A percentile compares a stretch with the other conserved stretches of the same genome.
Evolutionary conservation across 2,888 invertebrate species (phyloP).

Genomic region (Rhagonycha fulva): DNA sequence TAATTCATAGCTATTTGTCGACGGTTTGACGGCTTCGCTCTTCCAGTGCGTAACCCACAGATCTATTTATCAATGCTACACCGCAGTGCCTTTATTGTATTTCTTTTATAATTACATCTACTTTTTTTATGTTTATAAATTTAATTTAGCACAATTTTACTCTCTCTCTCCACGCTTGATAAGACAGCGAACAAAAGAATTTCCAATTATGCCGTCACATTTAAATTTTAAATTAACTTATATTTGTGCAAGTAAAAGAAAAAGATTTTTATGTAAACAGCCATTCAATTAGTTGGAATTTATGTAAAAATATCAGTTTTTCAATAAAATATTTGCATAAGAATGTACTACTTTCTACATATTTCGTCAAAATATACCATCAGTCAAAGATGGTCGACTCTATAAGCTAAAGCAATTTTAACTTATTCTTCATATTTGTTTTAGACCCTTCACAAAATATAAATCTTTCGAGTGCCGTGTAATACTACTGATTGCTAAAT

Average conservation of each 20-base stretch:
- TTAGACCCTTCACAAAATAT: conserved; percentile 18
- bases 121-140: not conserved
- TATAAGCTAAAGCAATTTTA: conserved; percentile 10
- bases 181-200: not conserved
- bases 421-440: conserved; percentile 23
- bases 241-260: conserved; percentile 4
- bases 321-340: conserved; percentile 21
- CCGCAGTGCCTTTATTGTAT: conserved; percentile 10
- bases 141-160: not conserved
- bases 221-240: conserved; percentile 11
- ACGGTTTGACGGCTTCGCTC: conserved; percentile 20
- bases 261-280: not conserved
- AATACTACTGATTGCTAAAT: conserved; percentile 34
- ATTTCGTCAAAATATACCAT: conserved; percentile 14
- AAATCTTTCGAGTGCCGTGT: conserved; percentile 27
- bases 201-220: not conserved
- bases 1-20: conserved; percentile 18
- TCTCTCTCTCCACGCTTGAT: not conserved
- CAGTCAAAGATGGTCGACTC: conserved; percentile 21
- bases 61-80: conserved; percentile 21
- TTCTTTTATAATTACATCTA: conserved; percentile 12
- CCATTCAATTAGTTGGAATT: conserved; percentile 5
- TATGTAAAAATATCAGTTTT: conserved; percentile 10
- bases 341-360: conserved; percentile 13
- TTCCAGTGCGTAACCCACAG: conserved; percentile 13